A percentile compares a stretch with the other conserved stretches of the same genome.
phyloP scores from a whole-genome alignment of 2,797 vertebrate genomes.

The Semaprochilodus insignis region DNA sequence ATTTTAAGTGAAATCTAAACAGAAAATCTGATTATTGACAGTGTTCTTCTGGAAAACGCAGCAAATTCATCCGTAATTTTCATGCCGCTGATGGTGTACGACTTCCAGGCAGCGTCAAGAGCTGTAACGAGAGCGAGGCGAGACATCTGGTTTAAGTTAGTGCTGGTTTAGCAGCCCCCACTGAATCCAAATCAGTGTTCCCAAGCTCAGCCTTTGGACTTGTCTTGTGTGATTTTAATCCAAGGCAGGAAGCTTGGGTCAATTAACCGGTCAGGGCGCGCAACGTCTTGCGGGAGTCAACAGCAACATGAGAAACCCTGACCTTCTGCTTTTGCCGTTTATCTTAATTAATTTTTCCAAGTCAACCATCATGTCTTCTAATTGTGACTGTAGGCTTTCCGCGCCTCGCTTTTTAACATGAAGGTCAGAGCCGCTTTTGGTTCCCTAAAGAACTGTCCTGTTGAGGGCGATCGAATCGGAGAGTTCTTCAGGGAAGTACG shows the following conservation, averaged over 20 bases:
- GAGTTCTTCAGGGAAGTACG: too few species aligned
- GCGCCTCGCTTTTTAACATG: not conserved
- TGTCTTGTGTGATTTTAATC: conserved; percentile 64
- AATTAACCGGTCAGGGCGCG: conserved; percentile 67
- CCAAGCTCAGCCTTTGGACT: conserved; percentile 54
- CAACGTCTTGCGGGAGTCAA: conserved; percentile 61
- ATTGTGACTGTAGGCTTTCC: conserved; percentile 21
- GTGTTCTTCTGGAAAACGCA: not conserved
- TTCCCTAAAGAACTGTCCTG: not conserved
- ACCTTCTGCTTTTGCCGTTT: conserved; percentile 57
- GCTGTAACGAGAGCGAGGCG: conserved; percentile 63
- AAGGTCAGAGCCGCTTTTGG: not conserved
- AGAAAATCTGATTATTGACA: not conserved
- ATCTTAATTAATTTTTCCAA: conserved; percentile 44
- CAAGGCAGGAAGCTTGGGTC: conserved; percentile 71
- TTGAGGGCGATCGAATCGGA: too few species aligned
- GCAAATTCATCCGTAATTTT: not conserved
- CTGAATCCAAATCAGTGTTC: conserved; percentile 58
- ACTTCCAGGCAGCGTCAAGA: conserved; percentile 58
- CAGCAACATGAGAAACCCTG: conserved; percentile 54
- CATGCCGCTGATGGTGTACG: not conserved
- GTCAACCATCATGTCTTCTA: conserved; percentile 47
- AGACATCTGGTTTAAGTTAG: conserved; percentile 80
- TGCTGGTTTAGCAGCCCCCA: conserved; percentile 63
- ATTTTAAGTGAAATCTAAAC: not conserved